Conservation (phyloP, 2,888 invertebrate species). For the Lypha dubia region DNA sequence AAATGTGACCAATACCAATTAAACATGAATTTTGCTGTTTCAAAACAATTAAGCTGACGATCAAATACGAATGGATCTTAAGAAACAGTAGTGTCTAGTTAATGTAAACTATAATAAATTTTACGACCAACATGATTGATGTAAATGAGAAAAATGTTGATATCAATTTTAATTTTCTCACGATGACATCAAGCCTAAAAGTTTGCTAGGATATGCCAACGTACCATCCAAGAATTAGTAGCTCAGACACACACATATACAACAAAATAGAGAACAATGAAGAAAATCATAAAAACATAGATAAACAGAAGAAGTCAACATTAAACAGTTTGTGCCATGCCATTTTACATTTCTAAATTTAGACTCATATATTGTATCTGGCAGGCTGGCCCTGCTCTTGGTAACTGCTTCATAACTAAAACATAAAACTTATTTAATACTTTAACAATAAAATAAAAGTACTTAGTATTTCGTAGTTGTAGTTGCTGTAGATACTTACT, state of each 20-base stretch:
- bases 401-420: constrained; percentile 41
- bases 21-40: too few species aligned
- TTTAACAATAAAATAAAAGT: constrained; percentile 8
- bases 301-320: constrained; percentile 57
- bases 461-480: not conserved
- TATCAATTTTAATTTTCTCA: not conserved
- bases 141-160: too few species aligned
- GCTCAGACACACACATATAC: constrained; percentile 2
- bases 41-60: too few species aligned
- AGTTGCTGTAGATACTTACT: not conserved
- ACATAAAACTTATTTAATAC: constrained; percentile 12
- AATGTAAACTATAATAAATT: too few species aligned
- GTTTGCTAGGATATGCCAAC: not conserved
- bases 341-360: constrained; percentile 51
- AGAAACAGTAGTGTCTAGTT: too few species aligned
- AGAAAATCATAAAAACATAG: constrained; percentile 36
- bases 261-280: constrained; percentile 7
- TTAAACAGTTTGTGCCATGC: constrained; percentile 52
- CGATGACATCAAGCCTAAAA: not conserved
- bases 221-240: not conserved
- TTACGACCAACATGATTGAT: too few species aligned
- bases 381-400: too few species aligned
- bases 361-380: constrained; percentile 23
- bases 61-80: too few species aligned
- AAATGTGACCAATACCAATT: too few species aligned